Evolutionary conservation across 2,888 invertebrate genomes (phyloP).

Genomic region (Allolobophora icterica): DNA sequence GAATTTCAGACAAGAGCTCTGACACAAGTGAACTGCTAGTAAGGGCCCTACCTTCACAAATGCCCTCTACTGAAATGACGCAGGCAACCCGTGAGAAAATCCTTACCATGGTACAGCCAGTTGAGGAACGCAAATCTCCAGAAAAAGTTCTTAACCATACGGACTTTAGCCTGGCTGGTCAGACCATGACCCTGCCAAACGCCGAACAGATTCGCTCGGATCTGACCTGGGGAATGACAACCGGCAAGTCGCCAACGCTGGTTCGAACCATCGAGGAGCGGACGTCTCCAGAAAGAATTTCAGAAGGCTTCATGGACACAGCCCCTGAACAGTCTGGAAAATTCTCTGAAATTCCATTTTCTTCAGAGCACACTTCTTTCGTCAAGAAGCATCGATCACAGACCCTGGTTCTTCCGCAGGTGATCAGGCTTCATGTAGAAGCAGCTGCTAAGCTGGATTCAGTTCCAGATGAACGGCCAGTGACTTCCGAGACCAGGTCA

Average conservation of each 20-base stretch:
- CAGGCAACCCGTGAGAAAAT: neutral
- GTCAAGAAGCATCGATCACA: constrained; percentile 43
- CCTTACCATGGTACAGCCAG: neutral
- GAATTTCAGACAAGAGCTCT: neutral
- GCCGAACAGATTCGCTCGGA: neutral
- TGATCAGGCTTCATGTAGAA: neutral
- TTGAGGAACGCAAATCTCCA: constrained; percentile 25
- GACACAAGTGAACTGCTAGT: neutral
- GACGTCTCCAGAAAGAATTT: constrained; percentile 23
- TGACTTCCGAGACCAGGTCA: neutral
- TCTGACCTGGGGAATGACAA: constrained; percentile 12
- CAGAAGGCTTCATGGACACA: neutral
- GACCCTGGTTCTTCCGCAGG: constrained; percentile 36
- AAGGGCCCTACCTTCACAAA: neutral
- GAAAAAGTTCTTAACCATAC: neutral
- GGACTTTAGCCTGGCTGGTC: neutral
- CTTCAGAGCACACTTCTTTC: neutral
- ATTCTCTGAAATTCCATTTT: neutral
- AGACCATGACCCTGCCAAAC: neutral
- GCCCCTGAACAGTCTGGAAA: neutral
- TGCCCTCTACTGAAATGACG: neutral
- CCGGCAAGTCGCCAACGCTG: neutral
- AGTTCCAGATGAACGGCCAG: neutral
- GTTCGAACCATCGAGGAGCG: neutral
- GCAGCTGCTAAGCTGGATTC: neutral